Evolutionary conservation across 2,113 vertebrate genomes (phyloP), one percentile per base, ranked within the genome.

Genomic region (Laterallus jamaicensis): DNA sequence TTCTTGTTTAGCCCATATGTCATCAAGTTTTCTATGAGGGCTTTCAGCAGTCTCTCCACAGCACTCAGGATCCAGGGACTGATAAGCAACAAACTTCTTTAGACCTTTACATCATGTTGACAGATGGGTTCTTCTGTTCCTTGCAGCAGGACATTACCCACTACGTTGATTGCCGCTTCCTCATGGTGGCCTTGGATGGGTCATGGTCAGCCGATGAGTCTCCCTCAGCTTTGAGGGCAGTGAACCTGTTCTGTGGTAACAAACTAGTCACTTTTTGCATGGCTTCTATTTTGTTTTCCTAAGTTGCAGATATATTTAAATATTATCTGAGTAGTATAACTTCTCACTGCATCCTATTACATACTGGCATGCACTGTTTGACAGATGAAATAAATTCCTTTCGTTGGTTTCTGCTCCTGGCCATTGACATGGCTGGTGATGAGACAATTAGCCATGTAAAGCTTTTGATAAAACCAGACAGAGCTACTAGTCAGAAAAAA

Each of bases 401-500:
- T 86, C 32, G 39, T 40, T 66, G 59, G 40, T 94, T 95, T 93
- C 88, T 94, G 26, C 24, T 91, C 71, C 71, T 92, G 87, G 68
- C 47, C 35, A 14, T 78, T 92, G 39, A 47, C 59, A 35, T 81
- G 63, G 76, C 86, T 62, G 83, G 26, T 85, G 94, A 94, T 93
- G 73, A 88, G 66, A 95, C 47, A 94, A 93, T 77, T 58, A 89
- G 12, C 44, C 76, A 63, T 44, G 15, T 32, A 95, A 92, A 81
- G 28, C 77, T 96, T 94, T 91, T 94, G 84, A 88, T 94, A 73
- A 95, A 94, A 91, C 62, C 87, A 91, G 62, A 73, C 37, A 76
- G 74, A 87, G 67, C 37, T 84, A 52, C 73, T 82, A 80, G 52
- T 95, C 47, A 94, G 66, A 70, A 88, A 95, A 82, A 82, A 71